Evolutionary conservation across 2,113 vertebrate genomes (phyloP).

Genomic region (Anas platyrhynchos): DNA sequence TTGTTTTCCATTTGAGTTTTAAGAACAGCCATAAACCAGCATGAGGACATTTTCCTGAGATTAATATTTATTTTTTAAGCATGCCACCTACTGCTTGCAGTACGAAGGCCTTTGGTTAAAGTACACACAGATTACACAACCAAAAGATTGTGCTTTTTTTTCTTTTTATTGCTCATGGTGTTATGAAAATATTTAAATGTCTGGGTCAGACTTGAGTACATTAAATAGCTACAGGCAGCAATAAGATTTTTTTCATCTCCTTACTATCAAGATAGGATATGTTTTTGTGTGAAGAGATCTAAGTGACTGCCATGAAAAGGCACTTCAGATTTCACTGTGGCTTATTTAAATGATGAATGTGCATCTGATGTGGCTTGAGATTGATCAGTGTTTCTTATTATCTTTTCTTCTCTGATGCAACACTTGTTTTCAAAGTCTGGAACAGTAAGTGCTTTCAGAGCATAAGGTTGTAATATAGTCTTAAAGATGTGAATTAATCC

Average conservation of each 20-base stretch:
- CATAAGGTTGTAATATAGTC: slow-evolving; percentile 27
- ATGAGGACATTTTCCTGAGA: neutral
- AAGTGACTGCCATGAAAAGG: slow-evolving; percentile 27
- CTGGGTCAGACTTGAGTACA: slow-evolving; percentile 29
- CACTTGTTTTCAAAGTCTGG: slow-evolving; percentile 8
- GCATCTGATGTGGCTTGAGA: neutral
- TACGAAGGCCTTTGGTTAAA: slow-evolving; percentile 4
- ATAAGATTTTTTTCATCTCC: neutral
- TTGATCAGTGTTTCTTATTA: slow-evolving; percentile 36
- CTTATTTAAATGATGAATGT: slow-evolving; percentile 44
- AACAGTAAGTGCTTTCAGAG: slow-evolving; percentile 15
- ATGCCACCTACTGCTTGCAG: slow-evolving; percentile 49
- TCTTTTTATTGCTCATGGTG: slow-evolving; percentile 43
- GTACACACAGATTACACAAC: neutral
- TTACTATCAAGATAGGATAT: slow-evolving; percentile 4
- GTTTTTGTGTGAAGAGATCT: slow-evolving; percentile 37
- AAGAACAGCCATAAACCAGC: slow-evolving; percentile 44
- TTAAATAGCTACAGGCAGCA: slow-evolving; percentile 18
- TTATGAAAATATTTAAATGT: slow-evolving; percentile 67
- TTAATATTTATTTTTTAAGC: slow-evolving; percentile 66
- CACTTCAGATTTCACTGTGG: slow-evolving; percentile 28
- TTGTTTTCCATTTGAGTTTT: slow-evolving; percentile 14
- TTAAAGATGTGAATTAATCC: neutral
- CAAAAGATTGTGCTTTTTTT: neutral
- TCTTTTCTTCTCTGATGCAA: slow-evolving; percentile 47